Base-by-base conservation (phyloP, 2,113 vertebrate species). In the Aepyceros melampus region DNA sequence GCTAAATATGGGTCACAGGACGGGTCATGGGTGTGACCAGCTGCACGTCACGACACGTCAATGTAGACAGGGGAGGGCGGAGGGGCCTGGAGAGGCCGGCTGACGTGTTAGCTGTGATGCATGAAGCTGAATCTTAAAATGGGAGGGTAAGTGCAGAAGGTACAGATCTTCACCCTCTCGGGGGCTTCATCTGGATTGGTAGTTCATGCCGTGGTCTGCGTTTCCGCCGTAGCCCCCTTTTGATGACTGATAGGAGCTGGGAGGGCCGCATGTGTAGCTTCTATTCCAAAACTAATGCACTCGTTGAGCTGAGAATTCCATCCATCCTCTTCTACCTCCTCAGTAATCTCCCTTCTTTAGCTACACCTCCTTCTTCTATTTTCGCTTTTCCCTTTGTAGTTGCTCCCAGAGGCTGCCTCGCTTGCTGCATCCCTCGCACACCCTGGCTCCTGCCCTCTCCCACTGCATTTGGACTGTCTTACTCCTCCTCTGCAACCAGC, bases 121-220 rank as follows among this genome's bases (percentile, higher is more conserved):
- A 43, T 91, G 96, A 98, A 98, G 97, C 98, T 96, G 94, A 96
- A 95, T 98, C 98, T 97, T 97, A 96, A 91, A 67, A 98, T 25
- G 92, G 97, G 87, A 96, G 97, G 96, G 87, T 93, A 97, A 98
- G 98, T 97, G 97, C 96, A 86, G 98, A 94, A 97, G 98, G 96
- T 83, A 95, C 58, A 96, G 91, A 94, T 91, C 89, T 71, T 96
- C 92, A 82, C 88, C 96, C 96, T 95, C 92, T 33, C 62, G 0
- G 51, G 93, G 84, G 33, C 95, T 99, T 99, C 99, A 99, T 99
- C 99, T 99, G 99, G 99, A 99, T 98, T 99, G 99, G 98, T 99
- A 99, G 96, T 98, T 99, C 99, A 99, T 99, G 98, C 98, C 99
- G 98, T 99, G 98, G 36, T 99, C 99, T 96, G 98, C 27, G 36